These are phyloP conservation scores for Mungos mungo DNA, from an alignment of 2,113 vertebrate genomes.

Conservation along the genomic window DNA sequence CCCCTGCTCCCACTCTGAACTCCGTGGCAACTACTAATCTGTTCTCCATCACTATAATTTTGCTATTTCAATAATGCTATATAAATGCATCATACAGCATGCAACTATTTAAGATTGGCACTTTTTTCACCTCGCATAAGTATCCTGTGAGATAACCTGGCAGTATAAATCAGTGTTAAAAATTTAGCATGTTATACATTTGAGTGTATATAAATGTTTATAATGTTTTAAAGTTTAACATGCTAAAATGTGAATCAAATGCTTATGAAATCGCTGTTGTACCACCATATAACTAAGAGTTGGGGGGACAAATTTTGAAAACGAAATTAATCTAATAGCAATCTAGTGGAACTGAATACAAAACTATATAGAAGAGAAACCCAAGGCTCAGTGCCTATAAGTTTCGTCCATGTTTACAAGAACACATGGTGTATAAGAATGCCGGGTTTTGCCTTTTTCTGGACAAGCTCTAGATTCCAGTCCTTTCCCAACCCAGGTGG, in stretches of 20 bases:
- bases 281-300: background rate
- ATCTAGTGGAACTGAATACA: background rate
- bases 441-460: conserved; percentile 15
- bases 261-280: conserved; percentile 15
- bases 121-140: background rate
- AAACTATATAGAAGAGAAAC: conserved; percentile 4
- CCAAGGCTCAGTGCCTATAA: background rate
- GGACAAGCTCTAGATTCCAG: conserved; percentile 9
- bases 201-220: background rate
- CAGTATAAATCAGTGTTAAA: conserved; percentile 36
- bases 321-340: background rate
- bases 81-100: background rate
- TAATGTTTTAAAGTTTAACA: conserved; percentile 31
- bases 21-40: background rate
- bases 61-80: conserved; percentile 12
- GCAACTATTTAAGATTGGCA: background rate
- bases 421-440: background rate
- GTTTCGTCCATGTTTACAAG: background rate
- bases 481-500: background rate
- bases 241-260: conserved; percentile 20
- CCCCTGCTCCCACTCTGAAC: background rate
- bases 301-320: conserved; percentile 11
- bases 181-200: background rate
- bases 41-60: conserved; percentile 2
- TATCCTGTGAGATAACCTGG: background rate